Conservation (phyloP, 2,797 vertebrate genomes). For the Margarornis squamiger region DNA sequence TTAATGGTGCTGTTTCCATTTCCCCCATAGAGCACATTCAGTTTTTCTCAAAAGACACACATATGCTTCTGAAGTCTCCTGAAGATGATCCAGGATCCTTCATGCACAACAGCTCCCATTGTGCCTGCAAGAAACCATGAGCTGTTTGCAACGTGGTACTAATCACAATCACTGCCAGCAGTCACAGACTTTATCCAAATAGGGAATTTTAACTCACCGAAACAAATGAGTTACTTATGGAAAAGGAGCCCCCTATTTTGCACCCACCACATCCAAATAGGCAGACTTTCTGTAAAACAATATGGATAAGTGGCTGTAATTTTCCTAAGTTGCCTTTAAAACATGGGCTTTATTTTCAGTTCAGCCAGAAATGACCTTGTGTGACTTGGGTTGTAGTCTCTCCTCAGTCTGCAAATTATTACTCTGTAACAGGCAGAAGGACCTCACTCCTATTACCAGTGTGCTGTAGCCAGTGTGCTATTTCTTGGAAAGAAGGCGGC, state of each 20-base stretch:
- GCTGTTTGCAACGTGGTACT: not conserved
- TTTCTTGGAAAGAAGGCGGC: not conserved
- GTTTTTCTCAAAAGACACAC: not conserved
- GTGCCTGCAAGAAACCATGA: not conserved
- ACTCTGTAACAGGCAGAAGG: not conserved
- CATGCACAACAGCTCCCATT: not conserved
- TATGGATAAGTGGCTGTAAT: slow-evolving; percentile 23
- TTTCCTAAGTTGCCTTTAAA: slow-evolving; percentile 28
- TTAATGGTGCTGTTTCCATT: not conserved
- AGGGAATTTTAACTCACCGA: not conserved
- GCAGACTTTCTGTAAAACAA: slow-evolving; percentile 24
- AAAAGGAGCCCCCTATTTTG: not conserved
- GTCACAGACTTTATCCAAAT: not conserved
- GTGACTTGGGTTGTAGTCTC: not conserved
- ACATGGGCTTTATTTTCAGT: slow-evolving; percentile 11
- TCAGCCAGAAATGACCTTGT: slow-evolving; percentile 35
- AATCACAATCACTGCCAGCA: not conserved
- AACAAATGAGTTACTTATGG: slow-evolving; percentile 36
- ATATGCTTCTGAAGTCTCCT: not conserved
- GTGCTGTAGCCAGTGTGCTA: not conserved
- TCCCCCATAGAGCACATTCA: not conserved
- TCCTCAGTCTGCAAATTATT: not conserved
- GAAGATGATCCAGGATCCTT: slow-evolving; percentile 9
- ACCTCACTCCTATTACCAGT: not conserved
- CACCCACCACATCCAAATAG: not conserved